Conservation (phyloP, 2,797 vertebrate species). For the Spinibarbus caldwelli region DNA sequence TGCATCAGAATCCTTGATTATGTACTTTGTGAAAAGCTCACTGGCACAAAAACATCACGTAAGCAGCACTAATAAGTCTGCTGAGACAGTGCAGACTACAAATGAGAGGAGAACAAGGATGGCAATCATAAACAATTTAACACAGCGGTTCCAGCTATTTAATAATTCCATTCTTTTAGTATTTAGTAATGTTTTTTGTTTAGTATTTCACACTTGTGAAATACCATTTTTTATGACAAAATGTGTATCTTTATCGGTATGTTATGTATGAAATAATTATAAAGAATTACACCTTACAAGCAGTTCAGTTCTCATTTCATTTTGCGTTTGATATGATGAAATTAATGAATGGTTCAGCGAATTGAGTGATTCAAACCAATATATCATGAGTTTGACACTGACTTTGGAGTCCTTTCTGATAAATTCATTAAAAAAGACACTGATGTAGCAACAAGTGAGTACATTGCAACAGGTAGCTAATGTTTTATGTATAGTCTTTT, state of each 20-base stretch:
- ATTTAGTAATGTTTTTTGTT: not conserved
- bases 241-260: not conserved
- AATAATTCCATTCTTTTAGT: not conserved
- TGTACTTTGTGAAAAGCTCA: constrained; percentile 14
- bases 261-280: not conserved
- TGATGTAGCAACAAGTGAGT: not conserved
- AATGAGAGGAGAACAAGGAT: constrained; percentile 20
- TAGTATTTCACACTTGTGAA: not conserved
- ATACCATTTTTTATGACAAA: not conserved
- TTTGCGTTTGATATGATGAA: not conserved
- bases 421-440: not conserved
- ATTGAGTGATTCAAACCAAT: not conserved
- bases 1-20: constrained; percentile 23
- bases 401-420: not conserved
- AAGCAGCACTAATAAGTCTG: constrained; percentile 18
- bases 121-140: not conserved
- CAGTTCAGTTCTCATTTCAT: not conserved
- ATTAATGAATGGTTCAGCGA: not conserved
- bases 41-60: constrained; percentile 15
- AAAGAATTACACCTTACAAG: not conserved
- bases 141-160: not conserved
- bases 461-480: not conserved
- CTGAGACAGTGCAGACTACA: not conserved
- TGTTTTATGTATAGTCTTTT: not conserved
- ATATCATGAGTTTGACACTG: not conserved